A percentile compares a stretch with the other conserved stretches of the same genome.
phyloP scores from a whole-genome alignment of 1,140 invertebrate genomes.

The Zophobas morio region DNA sequence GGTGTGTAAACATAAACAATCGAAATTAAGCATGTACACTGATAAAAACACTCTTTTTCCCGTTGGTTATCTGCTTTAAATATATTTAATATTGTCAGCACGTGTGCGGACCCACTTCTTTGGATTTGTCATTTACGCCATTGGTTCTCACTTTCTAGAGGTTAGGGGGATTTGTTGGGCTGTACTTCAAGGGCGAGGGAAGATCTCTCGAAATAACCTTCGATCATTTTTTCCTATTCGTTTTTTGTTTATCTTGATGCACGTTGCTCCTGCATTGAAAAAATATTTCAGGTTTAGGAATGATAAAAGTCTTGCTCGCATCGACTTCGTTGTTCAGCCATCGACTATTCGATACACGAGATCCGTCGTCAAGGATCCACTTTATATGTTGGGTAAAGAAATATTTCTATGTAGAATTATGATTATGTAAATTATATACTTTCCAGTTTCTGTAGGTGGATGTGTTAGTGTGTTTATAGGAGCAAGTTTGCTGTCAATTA shows the following conservation, averaged over 20 bases:
- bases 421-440: conserved; percentile 5
- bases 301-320: conserved; percentile 3
- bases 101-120: no score
- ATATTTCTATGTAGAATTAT: conserved; percentile 3
- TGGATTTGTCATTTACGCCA: no score
- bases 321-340: conserved; percentile 28
- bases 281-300: conserved; percentile 6
- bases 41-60: no score
- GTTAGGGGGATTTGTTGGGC: neutral
- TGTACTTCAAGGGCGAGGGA: no score
- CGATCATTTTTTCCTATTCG: no score
- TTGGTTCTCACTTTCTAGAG: neutral
- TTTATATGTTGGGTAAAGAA: conserved; percentile 29
- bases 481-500: conserved; percentile 75
- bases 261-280: neutral
- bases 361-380: conserved; percentile 2
- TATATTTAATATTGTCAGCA: no score
- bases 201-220: no score
- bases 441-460: conserved; percentile 75
- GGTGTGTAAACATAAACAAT: no score
- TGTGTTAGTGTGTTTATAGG: conserved; percentile 76
- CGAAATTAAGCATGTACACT: no score
- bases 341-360: conserved; percentile 15
- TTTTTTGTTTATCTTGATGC: neutral
- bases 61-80: no score